Evolutionary conservation across 2,113 vertebrate genomes (phyloP), one percentile per base, ranked within the genome.

Genomic region (Alaudala cheleensis): DNA sequence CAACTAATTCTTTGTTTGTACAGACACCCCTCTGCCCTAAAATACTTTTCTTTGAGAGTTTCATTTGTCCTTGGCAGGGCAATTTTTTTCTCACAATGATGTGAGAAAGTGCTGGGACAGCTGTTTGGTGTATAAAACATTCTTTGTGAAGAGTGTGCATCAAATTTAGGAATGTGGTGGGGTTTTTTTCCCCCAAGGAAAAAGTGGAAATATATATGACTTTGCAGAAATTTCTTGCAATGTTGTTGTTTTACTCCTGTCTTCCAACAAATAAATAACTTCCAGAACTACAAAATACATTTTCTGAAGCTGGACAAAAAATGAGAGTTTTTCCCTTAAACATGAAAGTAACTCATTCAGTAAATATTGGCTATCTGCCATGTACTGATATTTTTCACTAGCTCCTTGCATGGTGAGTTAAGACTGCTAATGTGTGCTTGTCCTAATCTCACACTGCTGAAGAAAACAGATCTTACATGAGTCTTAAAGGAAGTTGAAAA

Each of bases 171-270:
- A 71, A 58, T 6, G 4, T 57, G 4, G 28, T 69, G 18, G 1
- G 3, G 0, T 3, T 26, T 25, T 29, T 51, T 50, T 39, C 2
- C 29, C 21, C 14, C 2, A 7, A 19, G 23, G 8, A 22, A 53
- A 53, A 74, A 45, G 21, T 16, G 19, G 61, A 87, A 69, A 66
- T 51, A 14, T 34, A 39, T 56, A 67, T 54, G 37, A 66, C 11
- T 88, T 78, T 9, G 21, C 33, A 54, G 45, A 86, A 80, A 56
- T 80, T 47, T 61, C 28, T 29, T 56, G 21, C 12, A 31, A 4
- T 26, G 11, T 17, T 79, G 10, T 51, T 81, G 13, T 0, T n/a
- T 77, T 69, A 78, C 11, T 57, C 26, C 4, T 11, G 0, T 49
- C 19, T 80, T 88, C 65, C 61, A 88, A 60, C 19, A 79, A 92